Evolutionary conservation across 2,888 invertebrate species (phyloP).

Genomic region (Pomacea canaliculata): DNA sequence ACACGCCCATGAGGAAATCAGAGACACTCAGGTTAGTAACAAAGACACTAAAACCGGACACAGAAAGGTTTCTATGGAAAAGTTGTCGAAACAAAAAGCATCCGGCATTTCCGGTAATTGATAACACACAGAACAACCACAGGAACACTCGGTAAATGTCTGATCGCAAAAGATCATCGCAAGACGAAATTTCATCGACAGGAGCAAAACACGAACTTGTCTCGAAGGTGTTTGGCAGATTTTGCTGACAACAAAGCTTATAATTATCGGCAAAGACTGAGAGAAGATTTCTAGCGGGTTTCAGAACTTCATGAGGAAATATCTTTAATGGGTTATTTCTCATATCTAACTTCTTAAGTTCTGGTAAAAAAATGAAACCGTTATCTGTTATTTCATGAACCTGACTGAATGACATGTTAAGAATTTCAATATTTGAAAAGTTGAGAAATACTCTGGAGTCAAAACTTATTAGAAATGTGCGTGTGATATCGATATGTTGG

Average conservation of each 20-base stretch:
- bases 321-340: conserved; percentile 3
- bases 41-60: background rate
- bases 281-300: background rate
- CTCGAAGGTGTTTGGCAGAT: conserved; percentile 18
- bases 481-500: too few relatives aligned
- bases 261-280: conserved; percentile 26
- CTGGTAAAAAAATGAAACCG: conserved; percentile 15
- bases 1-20: conserved; percentile 43
- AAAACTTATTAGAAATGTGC: too few relatives aligned
- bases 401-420: too few relatives aligned
- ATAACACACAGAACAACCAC: conserved; percentile 18
- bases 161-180: conserved; percentile 24
- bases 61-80: conserved; percentile 1
- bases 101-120: conserved; percentile 22
- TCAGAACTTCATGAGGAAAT: background rate
- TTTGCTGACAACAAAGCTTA: conserved; percentile 26
- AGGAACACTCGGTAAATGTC: conserved; percentile 16
- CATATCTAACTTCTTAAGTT: conserved; percentile 17
- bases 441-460: too few relatives aligned
- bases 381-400: conserved; percentile 1
- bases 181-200: conserved; percentile 26
- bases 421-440: too few relatives aligned
- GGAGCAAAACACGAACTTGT: conserved; percentile 10
- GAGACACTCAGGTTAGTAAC: background rate
- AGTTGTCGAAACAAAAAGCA: conserved; percentile 26